A percentile compares a stretch with the other conserved stretches of the same genome.
Conservation (phyloP, 2,888 invertebrate species). For the Polymixis lichenea region DNA sequence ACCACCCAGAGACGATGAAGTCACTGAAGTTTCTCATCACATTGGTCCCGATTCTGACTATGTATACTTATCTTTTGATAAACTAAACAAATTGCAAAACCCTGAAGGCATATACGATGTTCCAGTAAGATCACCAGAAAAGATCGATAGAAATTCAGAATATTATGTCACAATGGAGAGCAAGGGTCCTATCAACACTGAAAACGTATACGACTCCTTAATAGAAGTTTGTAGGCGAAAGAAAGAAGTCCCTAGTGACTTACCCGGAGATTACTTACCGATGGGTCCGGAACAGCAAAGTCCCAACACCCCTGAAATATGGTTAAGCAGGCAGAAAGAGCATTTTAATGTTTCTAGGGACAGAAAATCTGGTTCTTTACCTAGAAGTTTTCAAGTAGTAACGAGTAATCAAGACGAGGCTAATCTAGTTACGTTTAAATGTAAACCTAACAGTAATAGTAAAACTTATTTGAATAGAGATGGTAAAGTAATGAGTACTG, state of each 20-base stretch:
- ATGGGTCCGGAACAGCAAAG: slow-evolving; percentile 86
- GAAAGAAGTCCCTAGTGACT: slow-evolving; percentile 77
- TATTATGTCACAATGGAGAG: slow-evolving; percentile 85
- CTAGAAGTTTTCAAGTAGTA: slow-evolving; percentile 94
- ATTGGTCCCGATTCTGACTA: slow-evolving; percentile 86
- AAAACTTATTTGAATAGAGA: slow-evolving; percentile 91
- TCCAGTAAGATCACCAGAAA: slow-evolving; percentile 83
- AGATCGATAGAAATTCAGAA: slow-evolving; percentile 74
- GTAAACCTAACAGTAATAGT: slow-evolving; percentile 84
- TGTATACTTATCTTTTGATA: slow-evolving; percentile 87
- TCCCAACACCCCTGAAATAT: slow-evolving; percentile 93
- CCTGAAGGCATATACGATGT: slow-evolving; percentile 85
- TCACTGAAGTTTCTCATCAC: slow-evolving; percentile 76
- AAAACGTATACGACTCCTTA: slow-evolving; percentile 84
- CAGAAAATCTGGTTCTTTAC: slow-evolving; percentile 94
- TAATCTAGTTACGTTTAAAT: slow-evolving; percentile 83
- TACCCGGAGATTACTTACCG: slow-evolving; percentile 83
- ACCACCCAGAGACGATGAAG: slow-evolving; percentile 73
- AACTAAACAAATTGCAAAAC: slow-evolving; percentile 78
- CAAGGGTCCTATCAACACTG: slow-evolving; percentile 71
- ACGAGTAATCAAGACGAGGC: slow-evolving; percentile 89
- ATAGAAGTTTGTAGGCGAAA: slow-evolving; percentile 84
- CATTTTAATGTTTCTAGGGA: slow-evolving; percentile 92
- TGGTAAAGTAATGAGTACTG: slow-evolving; percentile 91
- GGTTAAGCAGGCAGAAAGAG: slow-evolving; percentile 93